Conservation (phyloP, 2,888 invertebrate genomes). For the Nomada lathburiana region DNA sequence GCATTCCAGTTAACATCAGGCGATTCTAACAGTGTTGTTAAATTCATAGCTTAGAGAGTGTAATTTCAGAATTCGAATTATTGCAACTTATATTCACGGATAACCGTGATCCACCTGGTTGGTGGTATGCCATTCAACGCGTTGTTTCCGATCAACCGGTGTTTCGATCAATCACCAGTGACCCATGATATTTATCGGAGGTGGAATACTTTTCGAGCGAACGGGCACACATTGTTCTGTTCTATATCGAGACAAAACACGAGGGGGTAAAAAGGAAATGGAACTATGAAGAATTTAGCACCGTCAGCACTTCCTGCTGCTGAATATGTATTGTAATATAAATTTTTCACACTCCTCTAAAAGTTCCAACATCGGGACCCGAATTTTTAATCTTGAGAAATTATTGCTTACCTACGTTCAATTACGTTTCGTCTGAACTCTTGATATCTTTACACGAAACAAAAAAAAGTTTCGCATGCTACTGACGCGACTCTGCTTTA, state of each 20-base stretch:
- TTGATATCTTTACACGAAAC: not conserved
- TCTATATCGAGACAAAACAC: slow-evolving; percentile 1
- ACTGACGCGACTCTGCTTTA: slow-evolving; percentile 9
- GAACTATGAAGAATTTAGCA: slow-evolving; percentile 22
- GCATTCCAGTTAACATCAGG: too few species aligned
- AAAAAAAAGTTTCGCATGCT: not conserved
- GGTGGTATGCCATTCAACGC: not conserved
- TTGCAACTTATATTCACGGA: not conserved
- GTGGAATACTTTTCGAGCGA: slow-evolving; percentile 8
- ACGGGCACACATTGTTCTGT: not conserved
- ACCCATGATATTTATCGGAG: slow-evolving; percentile 14
- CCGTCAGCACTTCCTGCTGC: not conserved
- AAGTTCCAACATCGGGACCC: not conserved
- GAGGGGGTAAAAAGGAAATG: not conserved
- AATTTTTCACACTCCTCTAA: not conserved
- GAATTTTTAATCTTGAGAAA: not conserved
- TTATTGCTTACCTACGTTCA: too few species aligned
- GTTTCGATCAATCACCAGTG: slow-evolving; percentile 6
- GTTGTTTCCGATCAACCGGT: slow-evolving; percentile 14
- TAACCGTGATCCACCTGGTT: not conserved
- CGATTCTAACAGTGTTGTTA: too few species aligned
- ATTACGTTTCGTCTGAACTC: too few species aligned
- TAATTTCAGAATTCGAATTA: not conserved
- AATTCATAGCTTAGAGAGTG: too few species aligned
- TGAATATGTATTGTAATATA: not conserved